Conservation (phyloP, 1,140 invertebrate genomes). For the Drosophila ercepeae region DNA sequence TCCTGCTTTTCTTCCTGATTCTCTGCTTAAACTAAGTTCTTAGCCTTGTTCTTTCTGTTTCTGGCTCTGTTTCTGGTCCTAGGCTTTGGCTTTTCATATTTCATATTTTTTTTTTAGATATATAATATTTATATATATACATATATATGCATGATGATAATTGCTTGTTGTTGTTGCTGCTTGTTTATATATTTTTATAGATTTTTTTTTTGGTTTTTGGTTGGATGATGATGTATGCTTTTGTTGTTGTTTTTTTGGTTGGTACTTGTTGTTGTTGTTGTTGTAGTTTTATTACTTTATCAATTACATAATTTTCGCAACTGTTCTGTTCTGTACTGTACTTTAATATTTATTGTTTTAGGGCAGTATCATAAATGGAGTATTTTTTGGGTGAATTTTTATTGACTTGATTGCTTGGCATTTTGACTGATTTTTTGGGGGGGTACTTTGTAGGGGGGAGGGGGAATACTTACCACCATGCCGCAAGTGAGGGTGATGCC, state of each 20-base stretch:
- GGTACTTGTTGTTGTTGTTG: conserved; percentile 23
- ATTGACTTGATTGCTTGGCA: conserved; percentile 18
- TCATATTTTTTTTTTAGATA: background rate
- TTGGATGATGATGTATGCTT: conserved; percentile 44
- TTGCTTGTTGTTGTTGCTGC: conserved; percentile 40
- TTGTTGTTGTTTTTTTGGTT: conserved; percentile 46
- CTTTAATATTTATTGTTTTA: conserved; percentile 22
- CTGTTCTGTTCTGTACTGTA: conserved; percentile 46
- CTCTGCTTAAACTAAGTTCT: background rate
- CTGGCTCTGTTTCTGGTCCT: background rate
- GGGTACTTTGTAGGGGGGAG: no score
- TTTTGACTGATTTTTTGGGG: conserved; percentile 8
- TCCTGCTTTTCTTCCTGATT: conserved; percentile 5
- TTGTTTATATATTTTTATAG: background rate
- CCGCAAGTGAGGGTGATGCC: conserved; percentile 95
- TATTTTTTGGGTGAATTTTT: conserved; percentile 19
- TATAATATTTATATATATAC: background rate
- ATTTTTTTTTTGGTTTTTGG: conserved; percentile 1
- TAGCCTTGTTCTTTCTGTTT: background rate
- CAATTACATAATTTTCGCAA: conserved; percentile 23
- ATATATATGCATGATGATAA: conserved; percentile 24
- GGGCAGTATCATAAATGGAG: conserved; percentile 50
- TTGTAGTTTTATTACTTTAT: conserved; percentile 15
- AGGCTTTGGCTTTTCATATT: conserved; percentile 16
- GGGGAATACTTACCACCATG: conserved; percentile 93